Evolutionary conservation across 2,113 vertebrate genomes (phyloP).

Genomic region (Hymenochirus boettgeri): DNA sequence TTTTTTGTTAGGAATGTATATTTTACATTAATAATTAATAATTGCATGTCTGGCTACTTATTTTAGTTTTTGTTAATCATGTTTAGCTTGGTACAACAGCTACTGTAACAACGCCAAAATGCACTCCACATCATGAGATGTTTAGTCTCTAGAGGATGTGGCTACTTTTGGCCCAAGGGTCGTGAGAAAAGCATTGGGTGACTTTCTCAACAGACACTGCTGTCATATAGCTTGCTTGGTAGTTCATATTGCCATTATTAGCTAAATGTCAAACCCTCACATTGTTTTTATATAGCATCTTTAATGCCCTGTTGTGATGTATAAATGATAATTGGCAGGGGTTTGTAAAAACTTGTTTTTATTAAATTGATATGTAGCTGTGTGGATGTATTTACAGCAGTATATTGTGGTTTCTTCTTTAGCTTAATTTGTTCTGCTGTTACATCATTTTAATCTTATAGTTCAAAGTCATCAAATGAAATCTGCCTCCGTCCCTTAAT

Average conservation of each 20-base stretch:
- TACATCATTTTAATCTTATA: conserved; percentile 48
- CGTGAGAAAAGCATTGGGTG: conserved; percentile 77
- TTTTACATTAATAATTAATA: no score
- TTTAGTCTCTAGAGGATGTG: conserved; percentile 49
- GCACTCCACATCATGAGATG: conserved; percentile 45
- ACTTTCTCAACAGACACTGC: conserved; percentile 72
- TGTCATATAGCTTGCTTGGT: background rate
- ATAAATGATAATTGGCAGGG: background rate
- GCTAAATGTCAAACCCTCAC: conserved; percentile 16
- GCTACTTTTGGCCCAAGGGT: conserved; percentile 60
- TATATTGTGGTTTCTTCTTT: background rate
- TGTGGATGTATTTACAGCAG: background rate
- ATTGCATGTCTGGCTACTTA: no score
- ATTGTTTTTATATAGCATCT: background rate
- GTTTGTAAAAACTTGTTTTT: no score
- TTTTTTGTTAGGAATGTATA: no score
- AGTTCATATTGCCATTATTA: conserved; percentile 14
- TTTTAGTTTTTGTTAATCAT: no score
- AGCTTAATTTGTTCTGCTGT: conserved; percentile 49
- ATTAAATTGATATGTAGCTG: background rate
- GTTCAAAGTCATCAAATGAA: conserved; percentile 45
- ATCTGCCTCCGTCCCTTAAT: conserved; percentile 49
- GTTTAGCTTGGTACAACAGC: conserved; percentile 5
- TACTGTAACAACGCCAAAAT: conserved; percentile 18
- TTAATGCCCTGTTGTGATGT: background rate